Evolutionary conservation across 2,888 invertebrate species (phyloP).

Genomic region (Napeogenes inachia): DNA sequence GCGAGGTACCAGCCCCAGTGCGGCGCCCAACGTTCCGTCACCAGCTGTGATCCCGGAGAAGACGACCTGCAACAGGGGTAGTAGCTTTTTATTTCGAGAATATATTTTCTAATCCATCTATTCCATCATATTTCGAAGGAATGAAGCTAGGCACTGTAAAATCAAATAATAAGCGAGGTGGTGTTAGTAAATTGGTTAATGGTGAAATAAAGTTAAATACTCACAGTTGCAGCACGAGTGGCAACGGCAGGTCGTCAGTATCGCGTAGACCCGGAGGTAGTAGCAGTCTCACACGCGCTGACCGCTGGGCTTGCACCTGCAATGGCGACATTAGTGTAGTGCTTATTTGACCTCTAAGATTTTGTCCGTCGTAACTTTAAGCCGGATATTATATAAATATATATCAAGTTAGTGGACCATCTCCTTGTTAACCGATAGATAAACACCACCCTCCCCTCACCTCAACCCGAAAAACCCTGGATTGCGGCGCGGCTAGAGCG

Average conservation of each 20-base stretch:
- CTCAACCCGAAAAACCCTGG: constrained; percentile 83
- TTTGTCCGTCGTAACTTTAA: not conserved
- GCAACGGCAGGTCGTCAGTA: constrained; percentile 88
- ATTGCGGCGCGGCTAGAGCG: constrained; percentile 84
- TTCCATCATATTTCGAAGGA: not conserved
- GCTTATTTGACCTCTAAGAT: too few relatives aligned
- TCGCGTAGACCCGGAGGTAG: constrained; percentile 90
- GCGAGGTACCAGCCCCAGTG: constrained; percentile 92
- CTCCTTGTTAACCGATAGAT: not conserved
- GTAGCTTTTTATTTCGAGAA: not conserved
- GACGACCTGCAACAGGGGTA: constrained; percentile 46
- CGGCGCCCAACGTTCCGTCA: constrained; percentile 87
- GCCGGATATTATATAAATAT: too few relatives aligned
- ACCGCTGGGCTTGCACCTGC: constrained; percentile 73
- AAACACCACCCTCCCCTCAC: constrained; percentile 35
- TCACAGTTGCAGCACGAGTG: constrained; percentile 90
- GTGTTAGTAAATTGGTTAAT: not conserved
- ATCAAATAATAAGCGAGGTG: not conserved
- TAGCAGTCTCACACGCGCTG: constrained; percentile 82
- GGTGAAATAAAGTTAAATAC: constrained; percentile 49
- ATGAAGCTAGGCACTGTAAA: too few relatives aligned
- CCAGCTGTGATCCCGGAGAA: constrained; percentile 88
- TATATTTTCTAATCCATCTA: not conserved
- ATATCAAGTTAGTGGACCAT: too few relatives aligned
- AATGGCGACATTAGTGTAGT: constrained; percentile 3